phyloP scores from a whole-genome alignment of 2,113 vertebrate species.

The Sakesphorus luctuosus region DNA sequence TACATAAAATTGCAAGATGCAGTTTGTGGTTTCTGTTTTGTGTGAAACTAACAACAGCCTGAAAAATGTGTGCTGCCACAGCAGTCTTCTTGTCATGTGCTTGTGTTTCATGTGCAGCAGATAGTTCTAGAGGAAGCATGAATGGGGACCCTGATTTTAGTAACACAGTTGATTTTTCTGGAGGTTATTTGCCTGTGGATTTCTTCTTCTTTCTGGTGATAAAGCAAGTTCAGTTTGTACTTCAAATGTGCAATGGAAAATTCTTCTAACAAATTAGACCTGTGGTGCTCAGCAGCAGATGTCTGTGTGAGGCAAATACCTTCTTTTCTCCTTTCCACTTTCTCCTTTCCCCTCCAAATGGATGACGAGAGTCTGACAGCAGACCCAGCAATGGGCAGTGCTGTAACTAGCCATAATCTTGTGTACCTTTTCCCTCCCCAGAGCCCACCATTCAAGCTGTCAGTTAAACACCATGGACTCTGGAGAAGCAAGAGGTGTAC shows the following conservation, averaged over 20 bases:
- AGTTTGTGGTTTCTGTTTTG: neutral
- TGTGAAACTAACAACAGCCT: neutral
- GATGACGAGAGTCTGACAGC: neutral
- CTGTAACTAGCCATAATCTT: neutral
- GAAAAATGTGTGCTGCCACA: neutral
- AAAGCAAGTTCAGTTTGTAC: neutral
- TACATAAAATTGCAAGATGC: neutral
- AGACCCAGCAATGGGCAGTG: neutral
- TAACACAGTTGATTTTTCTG: neutral
- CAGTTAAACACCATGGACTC: neutral
- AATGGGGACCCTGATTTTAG: neutral
- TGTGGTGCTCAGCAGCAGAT: accelerated
- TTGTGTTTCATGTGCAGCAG: neutral
- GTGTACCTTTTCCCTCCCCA: accelerated
- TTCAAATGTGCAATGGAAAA: accelerated
- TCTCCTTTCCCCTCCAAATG: neutral
- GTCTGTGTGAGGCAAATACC: neutral
- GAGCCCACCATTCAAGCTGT: accelerated
- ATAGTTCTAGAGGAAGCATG: neutral
- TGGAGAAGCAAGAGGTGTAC: neutral
- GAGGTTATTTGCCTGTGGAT: neutral
- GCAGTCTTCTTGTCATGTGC: neutral
- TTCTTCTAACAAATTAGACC: neutral
- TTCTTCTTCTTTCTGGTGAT: neutral
- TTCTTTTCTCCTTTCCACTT: neutral